Evolutionary conservation across 2,888 invertebrate species (phyloP).

Genomic region (Yponomeuta plumbellus): DNA sequence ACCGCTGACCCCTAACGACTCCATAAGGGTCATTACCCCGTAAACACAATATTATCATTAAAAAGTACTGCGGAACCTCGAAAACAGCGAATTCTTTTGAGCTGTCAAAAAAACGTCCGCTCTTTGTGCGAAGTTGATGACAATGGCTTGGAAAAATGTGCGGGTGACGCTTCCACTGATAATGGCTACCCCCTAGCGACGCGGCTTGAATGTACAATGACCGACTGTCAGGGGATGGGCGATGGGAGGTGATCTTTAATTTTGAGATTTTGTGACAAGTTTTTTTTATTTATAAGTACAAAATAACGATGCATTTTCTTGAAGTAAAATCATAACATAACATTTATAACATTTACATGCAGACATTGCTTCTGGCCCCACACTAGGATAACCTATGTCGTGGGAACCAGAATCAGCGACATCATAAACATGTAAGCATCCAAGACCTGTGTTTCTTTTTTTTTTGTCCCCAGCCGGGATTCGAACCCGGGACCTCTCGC

Average conservation of each 20-base stretch:
- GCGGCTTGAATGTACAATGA: constrained; percentile 9
- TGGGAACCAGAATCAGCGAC: no score
- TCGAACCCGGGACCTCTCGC: no score
- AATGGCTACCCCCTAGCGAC: constrained; percentile 6
- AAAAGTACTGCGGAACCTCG: background rate
- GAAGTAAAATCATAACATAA: no score
- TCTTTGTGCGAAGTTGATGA: constrained; percentile 8
- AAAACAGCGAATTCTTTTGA: constrained; percentile 8
- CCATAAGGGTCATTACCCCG: background rate
- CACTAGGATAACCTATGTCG: no score
- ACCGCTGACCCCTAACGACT: background rate
- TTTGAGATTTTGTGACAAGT: background rate
- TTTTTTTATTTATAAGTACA: no score
- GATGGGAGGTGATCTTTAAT: background rate
- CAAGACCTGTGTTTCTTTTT: no score
- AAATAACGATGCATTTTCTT: no score
- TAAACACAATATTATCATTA: constrained; percentile 4
- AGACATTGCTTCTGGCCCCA: no score
- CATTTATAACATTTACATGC: no score
- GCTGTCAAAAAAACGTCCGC: constrained; percentile 7
- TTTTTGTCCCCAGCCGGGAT: no score
- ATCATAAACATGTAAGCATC: no score
- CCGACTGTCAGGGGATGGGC: background rate
- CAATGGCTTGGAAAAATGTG: constrained; percentile 5
- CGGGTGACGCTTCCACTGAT: constrained; percentile 10